Conservation (phyloP, 2,113 vertebrate species). For the Oncorhynchus tshawytscha region DNA sequence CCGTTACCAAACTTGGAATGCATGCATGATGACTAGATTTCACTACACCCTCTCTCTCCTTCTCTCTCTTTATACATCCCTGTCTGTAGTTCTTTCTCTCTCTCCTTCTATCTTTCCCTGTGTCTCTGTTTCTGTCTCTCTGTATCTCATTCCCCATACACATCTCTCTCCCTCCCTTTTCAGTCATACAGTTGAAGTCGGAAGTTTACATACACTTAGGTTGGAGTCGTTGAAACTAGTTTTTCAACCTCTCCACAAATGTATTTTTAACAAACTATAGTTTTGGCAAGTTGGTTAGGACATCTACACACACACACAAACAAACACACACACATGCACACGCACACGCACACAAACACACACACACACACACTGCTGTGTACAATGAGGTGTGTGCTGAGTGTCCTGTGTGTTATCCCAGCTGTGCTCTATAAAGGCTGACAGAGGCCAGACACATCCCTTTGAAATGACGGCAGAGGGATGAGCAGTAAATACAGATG, state of each 20-base stretch:
- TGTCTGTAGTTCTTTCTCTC: not conserved
- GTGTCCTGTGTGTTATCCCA: conserved; percentile 76
- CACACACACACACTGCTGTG: not conserved
- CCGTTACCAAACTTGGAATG: conserved; percentile 53
- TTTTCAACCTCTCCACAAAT: no score
- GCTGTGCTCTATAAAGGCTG: conserved; percentile 72
- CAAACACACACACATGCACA: no score
- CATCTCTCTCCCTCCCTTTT: not conserved
- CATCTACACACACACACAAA: no score
- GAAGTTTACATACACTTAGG: no score
- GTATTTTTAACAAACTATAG: no score
- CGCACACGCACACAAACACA: no score
- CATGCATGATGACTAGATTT: conserved; percentile 34
- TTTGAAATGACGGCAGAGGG: conserved; percentile 75
- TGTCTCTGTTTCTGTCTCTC: not conserved
- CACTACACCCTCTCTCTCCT: conserved; percentile 26
- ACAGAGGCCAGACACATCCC: conserved; percentile 73
- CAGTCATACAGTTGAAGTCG: no score
- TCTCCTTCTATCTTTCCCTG: not conserved
- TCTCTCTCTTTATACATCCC: not conserved
- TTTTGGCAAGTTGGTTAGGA: no score
- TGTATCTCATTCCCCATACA: conserved; percentile 11
- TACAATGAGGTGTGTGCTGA: conserved; percentile 47
- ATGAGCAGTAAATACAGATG: conserved; percentile 75
- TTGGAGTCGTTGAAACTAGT: no score